Evolutionary conservation across 2,113 vertebrate species (phyloP).

Genomic region (Pardalotus punctatus): DNA sequence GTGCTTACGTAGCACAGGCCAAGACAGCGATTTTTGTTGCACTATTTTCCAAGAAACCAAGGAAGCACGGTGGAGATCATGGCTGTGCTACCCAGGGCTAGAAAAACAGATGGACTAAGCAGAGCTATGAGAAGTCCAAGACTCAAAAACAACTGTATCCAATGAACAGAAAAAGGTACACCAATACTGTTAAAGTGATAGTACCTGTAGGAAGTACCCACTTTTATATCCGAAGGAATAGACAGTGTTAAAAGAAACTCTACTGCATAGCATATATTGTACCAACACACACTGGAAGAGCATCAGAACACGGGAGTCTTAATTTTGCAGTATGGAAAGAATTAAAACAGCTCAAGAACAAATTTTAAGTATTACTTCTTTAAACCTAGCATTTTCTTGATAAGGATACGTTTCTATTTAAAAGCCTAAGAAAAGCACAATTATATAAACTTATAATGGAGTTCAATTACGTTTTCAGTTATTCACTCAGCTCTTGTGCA

Average conservation of each 20-base stretch:
- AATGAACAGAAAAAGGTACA: neutral
- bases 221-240: accelerated
- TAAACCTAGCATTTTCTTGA: neutral
- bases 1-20: accelerated
- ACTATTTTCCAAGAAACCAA: neutral
- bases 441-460: neutral
- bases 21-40: neutral
- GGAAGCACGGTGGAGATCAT: neutral
- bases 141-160: neutral
- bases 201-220: neutral
- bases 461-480: neutral
- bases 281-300: neutral
- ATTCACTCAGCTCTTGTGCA: neutral
- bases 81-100: accelerated
- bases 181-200: neutral
- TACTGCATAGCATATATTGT: accelerated
- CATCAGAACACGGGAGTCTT: neutral
- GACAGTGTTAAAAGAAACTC: neutral
- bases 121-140: neutral
- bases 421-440: neutral
- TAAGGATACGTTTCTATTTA: neutral
- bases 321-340: neutral
- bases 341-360: neutral
- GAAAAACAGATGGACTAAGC: neutral
- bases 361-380: neutral